Evolutionary conservation across 2,888 invertebrate species (phyloP), one percentile per base, ranked within the genome.

Genomic region (Callimorpha dominula): DNA sequence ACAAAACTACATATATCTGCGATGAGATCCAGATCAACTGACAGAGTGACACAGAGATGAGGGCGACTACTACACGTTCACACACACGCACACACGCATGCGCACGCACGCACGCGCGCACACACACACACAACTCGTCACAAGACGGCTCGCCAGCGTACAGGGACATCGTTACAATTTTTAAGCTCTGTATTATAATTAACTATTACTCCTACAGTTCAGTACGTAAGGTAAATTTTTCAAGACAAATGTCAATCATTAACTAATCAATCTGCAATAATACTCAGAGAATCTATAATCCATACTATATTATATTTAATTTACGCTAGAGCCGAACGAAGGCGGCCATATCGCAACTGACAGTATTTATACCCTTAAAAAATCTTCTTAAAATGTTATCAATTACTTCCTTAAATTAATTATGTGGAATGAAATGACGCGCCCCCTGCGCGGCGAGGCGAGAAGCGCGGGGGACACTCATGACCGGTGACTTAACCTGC

Each of bases 351-450:
- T 89, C 89, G 90, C 90, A 90, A 84, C 88, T 87, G 91, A 93
- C 93, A 91, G 89, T 90, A 88, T 91, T 92, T 91, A 31, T 31
- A 92, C 92, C 89, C 92, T 93, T 94, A 93, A 93, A 93, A 92
- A 90, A 83, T 85, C 91, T 92, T 94, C 93, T 93, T 93, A 94
- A 91, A 91, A 93, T 94, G 92, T 84, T 85, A 83, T 83, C 81
- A 85, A 93, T 92, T 93, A 91, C 85, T 93, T 91, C 89, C 95
- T 95, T 95, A 95, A 92, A 93, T 94, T 94, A 95, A 92, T 90
- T 88, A 90, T 92, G 95, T 96, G 96, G 95, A 96, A 96, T 96
- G 96, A 93, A 96, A 95, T 92, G 94, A 94, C 90, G 92, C 91
- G 92, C 90, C 94, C 93, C 93, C 93, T 82, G 92, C 93, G 93